Conservation (phyloP, 2,888 invertebrate genomes). For the Drymonia ruficornis region DNA sequence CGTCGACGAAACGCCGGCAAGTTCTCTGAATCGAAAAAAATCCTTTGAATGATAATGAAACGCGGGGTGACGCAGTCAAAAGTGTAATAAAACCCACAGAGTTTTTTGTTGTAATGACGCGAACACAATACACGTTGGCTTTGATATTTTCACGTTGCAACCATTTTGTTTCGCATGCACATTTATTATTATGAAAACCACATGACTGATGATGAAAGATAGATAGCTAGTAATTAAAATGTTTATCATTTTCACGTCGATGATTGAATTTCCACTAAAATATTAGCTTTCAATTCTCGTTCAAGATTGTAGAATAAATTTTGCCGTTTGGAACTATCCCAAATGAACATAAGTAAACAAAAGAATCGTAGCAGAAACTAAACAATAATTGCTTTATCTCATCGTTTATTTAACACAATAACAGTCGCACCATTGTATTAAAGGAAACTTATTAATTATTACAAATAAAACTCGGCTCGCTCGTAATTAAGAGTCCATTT, state of each 20-base stretch:
- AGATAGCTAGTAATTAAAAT: not conserved
- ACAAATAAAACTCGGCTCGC: slow-evolving; percentile 70
- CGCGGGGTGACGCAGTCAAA: slow-evolving; percentile 15
- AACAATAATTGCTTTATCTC: slow-evolving; percentile 7
- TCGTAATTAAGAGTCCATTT: slow-evolving; percentile 82
- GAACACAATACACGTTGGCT: slow-evolving; percentile 16
- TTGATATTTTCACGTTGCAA: slow-evolving; percentile 23
- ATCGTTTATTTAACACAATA: slow-evolving; percentile 34
- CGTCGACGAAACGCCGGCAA: slow-evolving; percentile 13
- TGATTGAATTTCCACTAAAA: not conserved
- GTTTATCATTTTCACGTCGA: not conserved
- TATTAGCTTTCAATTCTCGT: not conserved
- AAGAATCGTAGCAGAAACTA: slow-evolving; percentile 3
- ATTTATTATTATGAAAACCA: slow-evolving; percentile 1
- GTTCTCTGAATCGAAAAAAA: slow-evolving; percentile 22
- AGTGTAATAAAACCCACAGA: slow-evolving; percentile 16
- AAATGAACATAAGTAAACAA: no score
- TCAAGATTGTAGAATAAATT: not conserved
- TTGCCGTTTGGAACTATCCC: no score
- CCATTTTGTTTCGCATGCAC: slow-evolving; percentile 12
- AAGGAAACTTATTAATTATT: slow-evolving; percentile 74
- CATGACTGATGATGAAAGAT: not conserved
- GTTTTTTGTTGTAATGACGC: slow-evolving; percentile 20
- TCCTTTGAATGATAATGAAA: slow-evolving; percentile 26
- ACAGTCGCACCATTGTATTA: slow-evolving; percentile 39